Conservation (phyloP, 2,113 vertebrate genomes). For the Capreolus pygargus region DNA sequence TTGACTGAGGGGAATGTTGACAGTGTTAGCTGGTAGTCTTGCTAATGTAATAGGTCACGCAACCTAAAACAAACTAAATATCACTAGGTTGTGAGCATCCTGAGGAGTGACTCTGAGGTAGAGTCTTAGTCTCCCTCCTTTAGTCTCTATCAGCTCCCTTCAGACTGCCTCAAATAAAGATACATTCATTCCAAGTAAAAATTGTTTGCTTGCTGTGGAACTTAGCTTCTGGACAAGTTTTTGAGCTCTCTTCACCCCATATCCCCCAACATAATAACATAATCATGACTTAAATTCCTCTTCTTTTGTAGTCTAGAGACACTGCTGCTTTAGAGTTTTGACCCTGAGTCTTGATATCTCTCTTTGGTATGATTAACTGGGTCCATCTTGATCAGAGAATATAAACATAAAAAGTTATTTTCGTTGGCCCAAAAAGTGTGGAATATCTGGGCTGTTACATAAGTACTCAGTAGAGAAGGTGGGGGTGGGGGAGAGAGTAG, state of each 20-base stretch:
- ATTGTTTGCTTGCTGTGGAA: neutral
- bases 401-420: constrained; percentile 11
- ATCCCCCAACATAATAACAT: neutral
- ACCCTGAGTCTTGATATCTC: neutral
- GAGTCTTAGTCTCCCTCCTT: neutral
- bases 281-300: neutral
- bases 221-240: neutral
- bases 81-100: neutral
- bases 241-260: neutral
- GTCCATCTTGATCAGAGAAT: neutral
- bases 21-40: neutral
- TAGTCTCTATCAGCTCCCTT: neutral
- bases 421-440: neutral
- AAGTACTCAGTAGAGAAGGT: neutral
- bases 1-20: neutral
- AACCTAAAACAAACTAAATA: neutral
- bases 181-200: neutral
- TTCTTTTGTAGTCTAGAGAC: neutral
- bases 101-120: neutral
- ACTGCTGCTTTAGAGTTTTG: neutral
- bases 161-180: neutral
- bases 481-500: neutral
- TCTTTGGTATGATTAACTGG: neutral
- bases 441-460: neutral
- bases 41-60: neutral